Conservation (phyloP, 2,113 vertebrate genomes). For the Sialia sialis region DNA sequence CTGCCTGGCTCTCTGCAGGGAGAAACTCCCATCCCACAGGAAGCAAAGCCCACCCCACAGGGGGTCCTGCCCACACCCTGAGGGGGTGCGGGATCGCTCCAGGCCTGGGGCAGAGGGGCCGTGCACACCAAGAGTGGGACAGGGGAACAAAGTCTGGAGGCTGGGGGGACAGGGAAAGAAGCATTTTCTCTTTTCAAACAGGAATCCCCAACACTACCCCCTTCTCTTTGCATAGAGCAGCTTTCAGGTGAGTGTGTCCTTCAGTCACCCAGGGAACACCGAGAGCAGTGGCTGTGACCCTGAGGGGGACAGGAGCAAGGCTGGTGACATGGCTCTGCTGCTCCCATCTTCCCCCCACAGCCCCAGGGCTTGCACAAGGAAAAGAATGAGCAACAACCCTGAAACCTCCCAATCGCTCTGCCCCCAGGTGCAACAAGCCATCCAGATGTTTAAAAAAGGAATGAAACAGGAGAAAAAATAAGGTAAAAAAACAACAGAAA, state of each 20-base stretch:
- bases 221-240: constrained; percentile 39
- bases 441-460: constrained; percentile 32
- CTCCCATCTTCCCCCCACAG: neutral
- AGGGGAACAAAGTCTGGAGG: neutral
- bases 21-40: neutral
- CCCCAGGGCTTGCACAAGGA: neutral
- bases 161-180: neutral
- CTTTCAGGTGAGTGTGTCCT: neutral
- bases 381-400: neutral
- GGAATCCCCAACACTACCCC: neutral
- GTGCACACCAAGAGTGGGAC: neutral
- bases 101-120: neutral
- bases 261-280: neutral
- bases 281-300: neutral
- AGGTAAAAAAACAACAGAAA: neutral
- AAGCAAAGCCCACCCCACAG: neutral
- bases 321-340: neutral
- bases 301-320: neutral
- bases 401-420: neutral
- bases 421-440: neutral
- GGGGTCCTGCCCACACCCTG: neutral
- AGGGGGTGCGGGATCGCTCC: neutral
- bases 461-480: constrained; percentile 9
- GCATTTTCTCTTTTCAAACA: neutral
- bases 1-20: neutral